Base-by-base conservation (phyloP, 2,113 vertebrate genomes). In the Colossoma macropomum region DNA sequence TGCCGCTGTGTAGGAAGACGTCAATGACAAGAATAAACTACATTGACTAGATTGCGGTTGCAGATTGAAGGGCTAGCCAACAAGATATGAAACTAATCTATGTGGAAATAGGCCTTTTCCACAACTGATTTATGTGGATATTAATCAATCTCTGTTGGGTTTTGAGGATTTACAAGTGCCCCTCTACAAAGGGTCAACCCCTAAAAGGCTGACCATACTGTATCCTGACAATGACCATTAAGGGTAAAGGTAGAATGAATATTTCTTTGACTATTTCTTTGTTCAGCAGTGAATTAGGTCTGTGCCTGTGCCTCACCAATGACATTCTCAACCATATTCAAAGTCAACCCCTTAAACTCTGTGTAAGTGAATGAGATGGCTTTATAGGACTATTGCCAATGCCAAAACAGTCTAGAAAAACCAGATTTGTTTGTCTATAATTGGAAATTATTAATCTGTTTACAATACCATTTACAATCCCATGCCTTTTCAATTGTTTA, bases 371-470 rank as follows among this genome's bases (percentile, higher is more conserved):
- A 70, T 45, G 19, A 71, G 5, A 71, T 45, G 32, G 5, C 38
- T 71, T 25, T 45, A 25, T n/a, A 16, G 38, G 68, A 45, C 10
- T n/a, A 13, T 6, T 45, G 68, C 38, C 68, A 71, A 71, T 45
- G 38, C 34, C 21, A 45, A 38, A 69, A 69, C 16, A 34, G 34
- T 10, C 30, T n/a, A 41, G 41, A 71, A 71, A 41, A 25, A 8
- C 65, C 21, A 27, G 32, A 41, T 69, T 66, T 38, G 34, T 69
- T 69, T 41, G 23, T n/a, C 23, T 10, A 21, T 45, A 45, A 71
- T 72, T 80, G 79, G 68, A 80, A 80, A 72, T 80, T 28, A 80
- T 72, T 38, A 25, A 71, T 71, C 68, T 69, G 66, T 69, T 69
- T 69, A 38, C 66, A 19, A 32, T 34, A 34, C 30, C 16, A 41